These are phyloP conservation scores for Tenthredo mesomela DNA, from an alignment of 2,888 invertebrate species.

Conservation along the genomic window DNA sequence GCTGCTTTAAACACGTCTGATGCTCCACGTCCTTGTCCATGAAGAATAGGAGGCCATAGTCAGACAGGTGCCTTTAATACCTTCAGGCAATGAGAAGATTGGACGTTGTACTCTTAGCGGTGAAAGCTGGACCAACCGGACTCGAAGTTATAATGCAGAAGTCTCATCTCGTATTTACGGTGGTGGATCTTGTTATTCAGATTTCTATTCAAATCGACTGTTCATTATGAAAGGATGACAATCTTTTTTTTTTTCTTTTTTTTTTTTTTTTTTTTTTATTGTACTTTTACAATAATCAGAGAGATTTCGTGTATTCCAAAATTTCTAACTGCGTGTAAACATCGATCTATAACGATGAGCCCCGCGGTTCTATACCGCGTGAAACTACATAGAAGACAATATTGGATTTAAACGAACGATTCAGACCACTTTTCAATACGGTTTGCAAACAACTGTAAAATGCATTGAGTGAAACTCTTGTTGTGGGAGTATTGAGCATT, in stretches of 20 bases:
- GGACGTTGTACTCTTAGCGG: not conserved
- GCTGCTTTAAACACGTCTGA: constrained; percentile 11
- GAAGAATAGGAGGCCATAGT: constrained; percentile 43
- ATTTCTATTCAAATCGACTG: constrained; percentile 23
- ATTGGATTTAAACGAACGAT: not conserved
- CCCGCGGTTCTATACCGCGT: not conserved
- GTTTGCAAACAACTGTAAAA: constrained; percentile 33
- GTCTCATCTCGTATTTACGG: not conserved
- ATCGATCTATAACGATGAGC: not conserved
- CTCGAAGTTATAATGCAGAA: not conserved
- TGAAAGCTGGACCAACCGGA: constrained; percentile 53
- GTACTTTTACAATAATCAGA: not conserved
- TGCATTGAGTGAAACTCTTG: constrained; percentile 21
- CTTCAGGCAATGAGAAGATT: constrained; percentile 12
- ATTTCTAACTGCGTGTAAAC: not conserved
- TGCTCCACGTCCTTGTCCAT: constrained; percentile 47
- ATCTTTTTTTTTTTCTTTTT: not conserved
- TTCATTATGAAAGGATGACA: not conserved
- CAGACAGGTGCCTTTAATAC: constrained; percentile 36
- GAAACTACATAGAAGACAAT: not conserved
- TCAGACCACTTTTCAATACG: constrained; percentile 39
- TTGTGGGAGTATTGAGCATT: not conserved
- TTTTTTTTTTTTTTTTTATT: not conserved
- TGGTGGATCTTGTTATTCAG: not conserved
- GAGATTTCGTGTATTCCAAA: not conserved